phyloP scores from a whole-genome alignment of 53 echinoderm and acorn worm species.

The Paracentrotus lividus region DNA sequence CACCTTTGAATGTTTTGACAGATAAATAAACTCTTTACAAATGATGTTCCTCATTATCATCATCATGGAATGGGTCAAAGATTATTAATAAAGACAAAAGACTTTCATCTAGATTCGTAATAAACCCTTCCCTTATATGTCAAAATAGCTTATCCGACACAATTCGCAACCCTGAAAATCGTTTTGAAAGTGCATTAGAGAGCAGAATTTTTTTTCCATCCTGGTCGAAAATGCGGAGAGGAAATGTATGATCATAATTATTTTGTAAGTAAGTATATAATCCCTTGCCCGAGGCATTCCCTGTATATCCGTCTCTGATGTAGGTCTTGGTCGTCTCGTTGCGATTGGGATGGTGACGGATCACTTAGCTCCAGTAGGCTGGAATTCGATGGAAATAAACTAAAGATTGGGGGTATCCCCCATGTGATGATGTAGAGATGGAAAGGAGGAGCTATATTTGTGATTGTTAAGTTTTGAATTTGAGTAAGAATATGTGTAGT shows the following conservation, averaged over 20 bases:
- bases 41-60: too few species aligned
- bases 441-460: neutral
- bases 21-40: too few species aligned
- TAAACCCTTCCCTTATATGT: too few species aligned
- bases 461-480: neutral
- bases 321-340: conserved; percentile 1
- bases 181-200: neutral
- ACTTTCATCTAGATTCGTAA: too few species aligned
- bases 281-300: neutral
- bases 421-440: neutral
- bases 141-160: neutral
- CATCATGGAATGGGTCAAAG: too few species aligned
- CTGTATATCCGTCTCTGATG: neutral
- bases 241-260: conserved; percentile 31
- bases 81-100: too few species aligned
- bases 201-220: neutral
- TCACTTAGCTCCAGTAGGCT: conserved; percentile 2
- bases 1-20: too few species aligned
- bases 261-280: conserved; percentile 36
- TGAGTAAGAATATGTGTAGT: too few species aligned
- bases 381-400: neutral
- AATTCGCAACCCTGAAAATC: neutral
- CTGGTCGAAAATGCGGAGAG: neutral
- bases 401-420: neutral
- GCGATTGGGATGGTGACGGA: neutral